phyloP scores from a whole-genome alignment of 2,888 invertebrate genomes.

The Pseudococcus viburni region DNA sequence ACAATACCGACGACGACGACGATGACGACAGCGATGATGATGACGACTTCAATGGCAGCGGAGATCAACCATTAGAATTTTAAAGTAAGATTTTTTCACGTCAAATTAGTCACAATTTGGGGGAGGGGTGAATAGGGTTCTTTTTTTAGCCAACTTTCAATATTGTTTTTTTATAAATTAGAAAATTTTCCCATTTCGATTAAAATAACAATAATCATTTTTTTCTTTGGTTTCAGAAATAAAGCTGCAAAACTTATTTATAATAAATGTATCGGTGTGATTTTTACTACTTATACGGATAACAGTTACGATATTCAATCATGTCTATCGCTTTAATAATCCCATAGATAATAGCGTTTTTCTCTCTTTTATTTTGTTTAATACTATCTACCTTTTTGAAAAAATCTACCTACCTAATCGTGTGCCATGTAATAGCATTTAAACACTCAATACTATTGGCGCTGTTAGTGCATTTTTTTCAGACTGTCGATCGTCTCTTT shows the following conservation, averaged over 20 bases:
- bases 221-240: background rate
- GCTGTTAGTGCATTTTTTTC: slow-evolving; percentile 40
- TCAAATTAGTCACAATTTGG: background rate
- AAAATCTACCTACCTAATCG: background rate
- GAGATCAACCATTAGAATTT: slow-evolving; percentile 83
- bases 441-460: slow-evolving; percentile 18
- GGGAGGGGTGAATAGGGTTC: no score
- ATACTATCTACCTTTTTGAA: background rate
- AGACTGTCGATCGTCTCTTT: background rate
- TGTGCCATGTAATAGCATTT: slow-evolving; percentile 52
- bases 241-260: slow-evolving; percentile 7
- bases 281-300: slow-evolving; percentile 51
- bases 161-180: no score
- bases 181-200: background rate
- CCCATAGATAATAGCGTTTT: slow-evolving; percentile 31
- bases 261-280: slow-evolving; percentile 47
- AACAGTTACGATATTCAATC: slow-evolving; percentile 49
- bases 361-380: slow-evolving; percentile 22
- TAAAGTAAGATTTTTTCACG: slow-evolving; percentile 71
- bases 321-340: slow-evolving; percentile 51
- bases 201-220: background rate
- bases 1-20: slow-evolving; percentile 80
- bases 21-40: slow-evolving; percentile 79
- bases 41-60: slow-evolving; percentile 82
- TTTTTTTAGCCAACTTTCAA: no score